A percentile compares a stretch with the other conserved stretches of the same genome.
Conservation (phyloP, 1,140 invertebrate genomes). For the Andrena cerasifolii region DNA sequence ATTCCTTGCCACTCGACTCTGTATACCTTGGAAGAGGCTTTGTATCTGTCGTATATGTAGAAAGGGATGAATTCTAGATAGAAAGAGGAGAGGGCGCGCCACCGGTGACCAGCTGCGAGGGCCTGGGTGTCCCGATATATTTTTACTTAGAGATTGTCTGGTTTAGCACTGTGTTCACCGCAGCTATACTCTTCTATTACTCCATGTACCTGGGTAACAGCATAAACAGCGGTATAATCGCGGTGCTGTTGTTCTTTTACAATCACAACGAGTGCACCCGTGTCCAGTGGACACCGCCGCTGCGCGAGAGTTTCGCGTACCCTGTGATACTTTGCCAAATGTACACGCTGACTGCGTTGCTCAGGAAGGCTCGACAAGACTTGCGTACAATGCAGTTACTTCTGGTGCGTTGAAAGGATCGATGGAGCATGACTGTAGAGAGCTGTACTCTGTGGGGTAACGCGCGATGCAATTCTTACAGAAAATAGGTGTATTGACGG, state of each 20-base stretch:
- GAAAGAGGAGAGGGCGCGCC: conserved; percentile 85
- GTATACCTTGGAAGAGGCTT: not conserved
- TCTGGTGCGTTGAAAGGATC: not conserved
- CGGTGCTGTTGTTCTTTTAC: conserved; percentile 88
- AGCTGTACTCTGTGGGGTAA: not conserved
- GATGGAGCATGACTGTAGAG: not conserved
- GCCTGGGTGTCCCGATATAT: conserved; percentile 88
- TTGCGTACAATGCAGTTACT: not conserved
- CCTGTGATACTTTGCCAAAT: conserved; percentile 85
- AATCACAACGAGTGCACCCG: conserved; percentile 91
- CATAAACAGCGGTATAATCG: conserved; percentile 87
- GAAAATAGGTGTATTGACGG: conserved; percentile 71
- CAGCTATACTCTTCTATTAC: conserved; percentile 85
- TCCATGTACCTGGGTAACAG: conserved; percentile 85
- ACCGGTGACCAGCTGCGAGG: conserved; percentile 89
- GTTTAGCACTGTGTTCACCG: conserved; percentile 85
- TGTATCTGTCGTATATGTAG: conserved; percentile 7
- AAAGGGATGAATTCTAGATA: conserved; percentile 77
- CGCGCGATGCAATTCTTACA: conserved; percentile 55
- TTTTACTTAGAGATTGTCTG: conserved; percentile 90
- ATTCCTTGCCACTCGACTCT: conserved; percentile 10
- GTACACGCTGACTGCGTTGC: conserved; percentile 77
- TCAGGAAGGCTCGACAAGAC: conserved; percentile 54
- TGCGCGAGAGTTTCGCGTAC: conserved; percentile 92
- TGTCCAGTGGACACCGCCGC: conserved; percentile 92